Percentiles rank a stretch among this genome's conserved stretches.
phyloP scores from a whole-genome alignment of 2,888 invertebrate species.

The Octodonta nipae region DNA sequence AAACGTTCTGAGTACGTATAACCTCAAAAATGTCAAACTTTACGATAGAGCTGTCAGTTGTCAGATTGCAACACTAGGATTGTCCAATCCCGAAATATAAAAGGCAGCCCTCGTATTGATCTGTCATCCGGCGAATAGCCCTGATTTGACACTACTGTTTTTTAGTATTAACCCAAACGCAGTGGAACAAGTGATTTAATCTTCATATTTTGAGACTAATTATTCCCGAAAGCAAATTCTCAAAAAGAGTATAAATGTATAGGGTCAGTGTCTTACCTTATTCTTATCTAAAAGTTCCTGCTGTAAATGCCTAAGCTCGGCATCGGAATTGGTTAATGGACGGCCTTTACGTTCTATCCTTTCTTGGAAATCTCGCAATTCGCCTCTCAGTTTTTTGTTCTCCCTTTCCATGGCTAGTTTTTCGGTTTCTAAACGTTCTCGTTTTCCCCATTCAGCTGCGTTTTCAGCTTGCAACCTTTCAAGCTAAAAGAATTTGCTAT shows the following conservation, averaged over 20 bases:
- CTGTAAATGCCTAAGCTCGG: constrained; percentile 49
- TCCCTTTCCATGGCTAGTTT: constrained; percentile 76
- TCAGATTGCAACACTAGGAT: no score
- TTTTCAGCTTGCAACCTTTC: constrained; percentile 84
- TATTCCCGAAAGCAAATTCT: not conserved
- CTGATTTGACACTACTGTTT: no score
- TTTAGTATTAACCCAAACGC: no score
- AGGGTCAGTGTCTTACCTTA: constrained; percentile 35
- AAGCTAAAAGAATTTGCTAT: constrained; percentile 48
- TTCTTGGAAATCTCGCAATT: constrained; percentile 58
- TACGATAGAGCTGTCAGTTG: no score
- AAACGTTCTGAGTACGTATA: no score
- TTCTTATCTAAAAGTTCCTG: constrained; percentile 53
- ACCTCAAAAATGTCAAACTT: no score
- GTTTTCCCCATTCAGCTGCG: constrained; percentile 84
- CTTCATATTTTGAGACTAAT: no score
- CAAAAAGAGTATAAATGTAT: not conserved
- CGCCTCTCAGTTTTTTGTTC: constrained; percentile 65
- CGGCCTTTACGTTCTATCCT: constrained; percentile 51
- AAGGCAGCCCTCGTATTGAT: no score
- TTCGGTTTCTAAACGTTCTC: constrained; percentile 81
- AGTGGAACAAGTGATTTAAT: no score
- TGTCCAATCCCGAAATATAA: no score
- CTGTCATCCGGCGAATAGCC: no score
- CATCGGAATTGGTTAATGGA: constrained; percentile 50